Evolutionary conservation across 1,140 invertebrate genomes (phyloP).

Genomic region (Pachypsylla venusta): DNA sequence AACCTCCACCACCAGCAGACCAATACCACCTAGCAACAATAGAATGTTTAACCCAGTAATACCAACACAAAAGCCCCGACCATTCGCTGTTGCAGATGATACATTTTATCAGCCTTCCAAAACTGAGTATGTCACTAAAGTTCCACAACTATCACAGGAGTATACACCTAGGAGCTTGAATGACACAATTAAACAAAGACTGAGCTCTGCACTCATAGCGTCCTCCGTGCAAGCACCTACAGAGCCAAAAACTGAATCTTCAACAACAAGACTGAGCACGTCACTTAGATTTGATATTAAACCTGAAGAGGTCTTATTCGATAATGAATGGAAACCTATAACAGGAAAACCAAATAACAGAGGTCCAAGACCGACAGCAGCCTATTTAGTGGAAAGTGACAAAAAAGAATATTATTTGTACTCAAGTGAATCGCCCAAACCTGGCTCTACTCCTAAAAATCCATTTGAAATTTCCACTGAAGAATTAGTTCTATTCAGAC

Average conservation of each 20-base stretch:
- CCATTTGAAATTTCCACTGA: background rate
- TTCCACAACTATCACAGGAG: background rate
- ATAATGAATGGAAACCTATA: background rate
- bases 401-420: constrained; percentile 1
- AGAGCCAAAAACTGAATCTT: background rate
- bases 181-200: constrained; percentile 5
- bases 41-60: background rate
- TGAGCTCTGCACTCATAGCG: background rate
- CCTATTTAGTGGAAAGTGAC: background rate
- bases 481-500: background rate
- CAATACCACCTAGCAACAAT: background rate
- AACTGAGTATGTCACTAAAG: background rate
- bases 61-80: background rate
- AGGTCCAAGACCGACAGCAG: background rate
- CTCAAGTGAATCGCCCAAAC: background rate
- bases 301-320: background rate
- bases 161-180: background rate
- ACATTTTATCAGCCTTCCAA: background rate
- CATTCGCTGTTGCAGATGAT: background rate
- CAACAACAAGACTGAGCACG: background rate
- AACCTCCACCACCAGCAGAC: background rate
- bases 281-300: background rate
- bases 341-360: background rate
- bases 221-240: background rate
- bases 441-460: background rate